phyloP scores from a whole-genome alignment of 2,797 vertebrate genomes.

The Odontamblyopus lacepedii region DNA sequence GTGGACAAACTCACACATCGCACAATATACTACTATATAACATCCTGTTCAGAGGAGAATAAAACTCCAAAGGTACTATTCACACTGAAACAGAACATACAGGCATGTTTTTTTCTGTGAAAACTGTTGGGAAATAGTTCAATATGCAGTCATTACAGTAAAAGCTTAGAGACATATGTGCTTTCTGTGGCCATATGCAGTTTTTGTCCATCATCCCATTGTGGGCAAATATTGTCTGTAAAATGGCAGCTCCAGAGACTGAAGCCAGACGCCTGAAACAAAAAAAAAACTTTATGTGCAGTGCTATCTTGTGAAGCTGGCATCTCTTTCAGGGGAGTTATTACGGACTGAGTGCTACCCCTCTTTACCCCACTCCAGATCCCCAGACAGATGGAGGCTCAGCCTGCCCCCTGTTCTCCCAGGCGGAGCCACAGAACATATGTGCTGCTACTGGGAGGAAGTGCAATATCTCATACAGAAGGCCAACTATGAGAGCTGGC shows the following conservation, averaged over 20 bases:
- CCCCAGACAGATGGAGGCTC: conserved; percentile 73
- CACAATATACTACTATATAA: conserved; percentile 15
- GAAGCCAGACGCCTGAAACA: conserved; percentile 31
- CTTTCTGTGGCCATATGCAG: conserved; percentile 51
- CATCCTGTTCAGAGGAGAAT: not conserved
- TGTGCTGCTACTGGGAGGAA: conserved; percentile 63
- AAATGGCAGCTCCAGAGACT: conserved; percentile 43
- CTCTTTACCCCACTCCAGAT: conserved; percentile 38
- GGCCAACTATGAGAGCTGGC: conserved; percentile 63
- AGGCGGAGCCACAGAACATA: conserved; percentile 70
- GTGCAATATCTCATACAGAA: conserved; percentile 47
- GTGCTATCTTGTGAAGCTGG: conserved; percentile 49
- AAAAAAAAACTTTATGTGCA: conserved; percentile 32
- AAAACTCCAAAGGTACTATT: not conserved
- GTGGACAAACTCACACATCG: conserved; percentile 31
- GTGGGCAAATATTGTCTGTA: conserved; percentile 44
- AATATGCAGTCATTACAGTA: conserved; percentile 20
- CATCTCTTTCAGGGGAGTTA: conserved; percentile 53
- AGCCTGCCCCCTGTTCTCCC: conserved; percentile 52
- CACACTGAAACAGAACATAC: not conserved
- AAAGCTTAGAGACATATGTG: conserved; percentile 41
- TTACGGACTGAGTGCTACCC: conserved; percentile 61
- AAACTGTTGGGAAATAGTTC: not conserved
- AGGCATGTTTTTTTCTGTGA: not conserved
- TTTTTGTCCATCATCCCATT: conserved; percentile 46